Evolutionary conservation across 1,140 invertebrate species (phyloP).

Genomic region (Diuraphis noxia): DNA sequence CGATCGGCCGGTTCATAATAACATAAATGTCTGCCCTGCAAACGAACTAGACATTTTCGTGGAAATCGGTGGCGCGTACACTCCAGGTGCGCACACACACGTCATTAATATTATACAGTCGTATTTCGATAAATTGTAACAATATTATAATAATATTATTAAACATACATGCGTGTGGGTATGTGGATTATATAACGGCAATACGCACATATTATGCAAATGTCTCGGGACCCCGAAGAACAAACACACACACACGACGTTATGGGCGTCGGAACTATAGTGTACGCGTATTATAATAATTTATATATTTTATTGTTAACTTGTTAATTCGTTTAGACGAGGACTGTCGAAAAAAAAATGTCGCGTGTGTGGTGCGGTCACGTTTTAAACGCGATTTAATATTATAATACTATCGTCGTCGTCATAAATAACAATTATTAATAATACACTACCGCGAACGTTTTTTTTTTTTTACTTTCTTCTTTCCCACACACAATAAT

Average conservation of each 20-base stretch:
- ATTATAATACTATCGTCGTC: background rate
- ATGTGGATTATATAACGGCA: background rate
- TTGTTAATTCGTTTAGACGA: slow-evolving; percentile 48
- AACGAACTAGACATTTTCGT: background rate
- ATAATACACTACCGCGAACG: slow-evolving; percentile 10
- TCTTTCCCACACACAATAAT: background rate
- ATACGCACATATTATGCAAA: background rate
- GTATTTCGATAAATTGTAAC: background rate
- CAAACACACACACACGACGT: background rate
- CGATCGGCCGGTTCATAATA: background rate
- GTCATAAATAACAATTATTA: background rate
- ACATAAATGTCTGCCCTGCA: too few species aligned
- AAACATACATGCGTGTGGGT: background rate
- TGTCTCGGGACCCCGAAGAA: background rate
- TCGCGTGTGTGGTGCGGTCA: slow-evolving; percentile 2
- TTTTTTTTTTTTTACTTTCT: background rate
- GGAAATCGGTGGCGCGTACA: background rate
- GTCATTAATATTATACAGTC: background rate
- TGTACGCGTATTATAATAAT: background rate
- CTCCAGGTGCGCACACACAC: background rate
- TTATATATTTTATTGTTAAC: slow-evolving; percentile 18
- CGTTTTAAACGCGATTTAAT: background rate
- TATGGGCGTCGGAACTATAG: background rate
- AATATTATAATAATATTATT: slow-evolving; percentile 6
- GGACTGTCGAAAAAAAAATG: background rate